Percentiles rank a stretch among this genome's conserved stretches.
Evolutionary conservation across 2,113 vertebrate genomes (phyloP).

Genomic region (Petrocephalus microphthalmus): DNA sequence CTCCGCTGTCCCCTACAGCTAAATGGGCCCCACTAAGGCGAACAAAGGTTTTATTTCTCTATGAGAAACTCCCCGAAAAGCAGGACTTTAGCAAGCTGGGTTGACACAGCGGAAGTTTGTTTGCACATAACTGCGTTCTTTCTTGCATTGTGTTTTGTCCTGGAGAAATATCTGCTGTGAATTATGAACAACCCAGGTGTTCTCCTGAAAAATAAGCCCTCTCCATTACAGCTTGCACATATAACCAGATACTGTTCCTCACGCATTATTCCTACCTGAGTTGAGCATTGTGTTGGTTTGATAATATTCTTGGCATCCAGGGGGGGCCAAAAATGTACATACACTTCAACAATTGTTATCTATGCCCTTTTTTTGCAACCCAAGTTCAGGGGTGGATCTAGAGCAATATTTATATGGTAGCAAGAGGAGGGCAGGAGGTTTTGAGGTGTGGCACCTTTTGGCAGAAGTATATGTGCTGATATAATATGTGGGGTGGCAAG

Average conservation of each 20-base stretch:
- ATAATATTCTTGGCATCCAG: background rate
- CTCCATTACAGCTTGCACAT: background rate
- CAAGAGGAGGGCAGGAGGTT: no score
- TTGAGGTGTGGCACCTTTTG: no score
- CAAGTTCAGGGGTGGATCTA: no score
- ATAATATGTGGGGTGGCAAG: no score
- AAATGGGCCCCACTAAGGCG: background rate
- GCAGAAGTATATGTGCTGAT: no score
- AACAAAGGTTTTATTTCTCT: background rate
- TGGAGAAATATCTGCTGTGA: slow-evolving; percentile 1
- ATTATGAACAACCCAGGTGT: slow-evolving; percentile 9
- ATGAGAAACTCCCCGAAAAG: slow-evolving; percentile 1
- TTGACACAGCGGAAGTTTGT: slow-evolving; percentile 6
- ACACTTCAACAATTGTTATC: no score
- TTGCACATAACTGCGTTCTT: slow-evolving; percentile 12
- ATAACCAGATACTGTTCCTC: background rate
- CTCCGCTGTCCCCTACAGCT: background rate
- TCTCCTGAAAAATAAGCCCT: background rate
- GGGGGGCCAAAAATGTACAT: no score
- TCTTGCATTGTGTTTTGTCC: slow-evolving; percentile 15
- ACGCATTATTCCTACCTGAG: background rate
- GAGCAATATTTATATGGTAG: no score
- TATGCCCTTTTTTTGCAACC: no score
- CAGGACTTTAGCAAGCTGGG: slow-evolving; percentile 7
- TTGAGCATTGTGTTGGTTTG: background rate